Evolutionary conservation across 2,888 invertebrate genomes (phyloP).

Genomic region (Thymelicus acteon): DNA sequence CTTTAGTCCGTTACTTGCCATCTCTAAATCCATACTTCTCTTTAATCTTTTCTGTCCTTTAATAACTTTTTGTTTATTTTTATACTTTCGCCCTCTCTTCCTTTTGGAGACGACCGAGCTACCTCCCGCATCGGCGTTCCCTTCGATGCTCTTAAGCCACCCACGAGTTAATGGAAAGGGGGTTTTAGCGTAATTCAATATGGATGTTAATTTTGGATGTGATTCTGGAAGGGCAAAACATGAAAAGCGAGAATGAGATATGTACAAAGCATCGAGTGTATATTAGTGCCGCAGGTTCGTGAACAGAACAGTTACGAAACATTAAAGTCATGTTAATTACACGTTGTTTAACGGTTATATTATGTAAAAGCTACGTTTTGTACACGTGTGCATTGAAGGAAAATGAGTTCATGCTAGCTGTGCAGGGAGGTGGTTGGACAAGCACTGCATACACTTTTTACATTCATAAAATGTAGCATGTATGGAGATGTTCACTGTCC

Average conservation of each 20-base stretch:
- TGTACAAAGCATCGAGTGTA: constrained; percentile 57
- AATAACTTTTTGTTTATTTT: constrained; percentile 43
- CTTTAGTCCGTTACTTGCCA: constrained; percentile 37
- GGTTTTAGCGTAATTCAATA: constrained; percentile 68
- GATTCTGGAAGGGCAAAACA: constrained; percentile 77
- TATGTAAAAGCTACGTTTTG: neutral
- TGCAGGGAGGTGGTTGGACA: constrained; percentile 13
- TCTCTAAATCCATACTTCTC: constrained; percentile 39
- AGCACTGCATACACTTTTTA: neutral
- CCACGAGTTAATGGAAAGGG: constrained; percentile 77
- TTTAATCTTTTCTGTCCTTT: constrained; percentile 43
- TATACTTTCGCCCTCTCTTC: constrained; percentile 42
- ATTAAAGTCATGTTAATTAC: constrained; percentile 11
- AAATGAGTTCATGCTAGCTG: constrained; percentile 15
- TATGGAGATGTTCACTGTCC: neutral
- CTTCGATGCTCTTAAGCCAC: constrained; percentile 58
- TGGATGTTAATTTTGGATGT: constrained; percentile 61
- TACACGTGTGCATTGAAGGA: constrained; percentile 19
- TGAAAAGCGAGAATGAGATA: constrained; percentile 71
- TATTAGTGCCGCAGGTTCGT: constrained; percentile 53
- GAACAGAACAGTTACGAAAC: constrained; percentile 1
- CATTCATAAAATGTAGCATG: constrained; percentile 3
- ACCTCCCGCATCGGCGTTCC: constrained; percentile 44
- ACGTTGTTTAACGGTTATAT: neutral
- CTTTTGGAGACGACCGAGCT: constrained; percentile 54